phyloP scores from a whole-genome alignment of 1,140 invertebrate species.

The Ridgeia piscesae region DNA sequence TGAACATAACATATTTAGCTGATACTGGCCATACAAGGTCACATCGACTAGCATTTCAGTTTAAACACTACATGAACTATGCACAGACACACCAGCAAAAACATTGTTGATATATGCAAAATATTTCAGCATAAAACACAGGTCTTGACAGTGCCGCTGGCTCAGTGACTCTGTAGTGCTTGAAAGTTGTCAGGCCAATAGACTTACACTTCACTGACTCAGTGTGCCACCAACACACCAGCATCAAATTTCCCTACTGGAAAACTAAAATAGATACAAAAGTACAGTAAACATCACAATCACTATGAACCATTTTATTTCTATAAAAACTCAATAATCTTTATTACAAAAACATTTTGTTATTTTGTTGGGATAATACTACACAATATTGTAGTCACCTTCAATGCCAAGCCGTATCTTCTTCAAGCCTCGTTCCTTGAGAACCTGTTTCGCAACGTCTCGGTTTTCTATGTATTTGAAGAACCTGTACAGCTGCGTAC shows the following conservation, averaged over 20 bases:
- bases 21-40: background rate
- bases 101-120: background rate
- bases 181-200: background rate
- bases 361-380: background rate
- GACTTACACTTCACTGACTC: background rate
- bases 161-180: background rate
- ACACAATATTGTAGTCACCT: conserved; percentile 56
- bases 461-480: conserved; percentile 99
- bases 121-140: background rate
- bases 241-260: background rate
- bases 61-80: background rate
- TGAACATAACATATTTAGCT: background rate
- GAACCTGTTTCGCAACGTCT: conserved; percentile 96
- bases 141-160: background rate
- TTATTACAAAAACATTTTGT: background rate
- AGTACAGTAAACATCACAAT: too few species aligned
- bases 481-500: conserved; percentile 92
- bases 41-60: background rate
- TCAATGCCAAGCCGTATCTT: conserved; percentile 99
- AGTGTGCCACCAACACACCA: background rate
- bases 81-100: background rate
- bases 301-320: too few species aligned
- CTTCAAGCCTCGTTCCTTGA: conserved; percentile 97
- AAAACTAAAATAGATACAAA: background rate
- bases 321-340: background rate